Evolutionary conservation across 2,888 invertebrate species (phyloP).

Genomic region (Timema podura): DNA sequence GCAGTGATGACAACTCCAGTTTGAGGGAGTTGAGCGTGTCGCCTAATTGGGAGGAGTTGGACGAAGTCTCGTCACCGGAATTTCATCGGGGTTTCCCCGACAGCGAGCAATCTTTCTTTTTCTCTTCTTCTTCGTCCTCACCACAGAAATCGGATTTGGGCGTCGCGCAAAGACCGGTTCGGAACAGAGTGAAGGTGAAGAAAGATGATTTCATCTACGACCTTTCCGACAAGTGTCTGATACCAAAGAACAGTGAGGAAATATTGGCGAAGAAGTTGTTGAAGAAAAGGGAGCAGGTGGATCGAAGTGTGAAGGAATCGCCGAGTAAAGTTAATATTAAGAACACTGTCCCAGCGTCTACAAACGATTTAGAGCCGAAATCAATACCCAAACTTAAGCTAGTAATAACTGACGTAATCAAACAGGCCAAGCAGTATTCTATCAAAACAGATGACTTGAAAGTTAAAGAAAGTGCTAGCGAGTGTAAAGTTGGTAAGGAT

Average conservation of each 20-base stretch:
- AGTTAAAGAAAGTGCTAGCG: too few species aligned
- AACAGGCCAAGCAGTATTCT: too few species aligned
- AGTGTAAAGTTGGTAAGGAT: too few species aligned
- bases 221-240: conserved; percentile 44
- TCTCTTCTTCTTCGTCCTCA: background rate
- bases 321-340: background rate
- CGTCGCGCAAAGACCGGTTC: conserved; percentile 37
- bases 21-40: conserved; percentile 3
- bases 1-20: background rate
- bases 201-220: conserved; percentile 71
- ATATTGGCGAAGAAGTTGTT: background rate
- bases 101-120: background rate
- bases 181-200: conserved; percentile 61
- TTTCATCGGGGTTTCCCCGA: background rate
- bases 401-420: too few species aligned
- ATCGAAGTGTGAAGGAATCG: background rate
- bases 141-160: background rate
- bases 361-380: too few species aligned
- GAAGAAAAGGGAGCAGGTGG: background rate
- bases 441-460: too few species aligned
- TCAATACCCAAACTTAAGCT: too few species aligned
- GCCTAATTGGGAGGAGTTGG: conserved; percentile 8
- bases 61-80: conserved; percentile 7
- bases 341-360: background rate
- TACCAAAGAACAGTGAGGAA: background rate